Conservation (phyloP, 1,140 invertebrate genomes). For the Gonioctena quinquepunctata region DNA sequence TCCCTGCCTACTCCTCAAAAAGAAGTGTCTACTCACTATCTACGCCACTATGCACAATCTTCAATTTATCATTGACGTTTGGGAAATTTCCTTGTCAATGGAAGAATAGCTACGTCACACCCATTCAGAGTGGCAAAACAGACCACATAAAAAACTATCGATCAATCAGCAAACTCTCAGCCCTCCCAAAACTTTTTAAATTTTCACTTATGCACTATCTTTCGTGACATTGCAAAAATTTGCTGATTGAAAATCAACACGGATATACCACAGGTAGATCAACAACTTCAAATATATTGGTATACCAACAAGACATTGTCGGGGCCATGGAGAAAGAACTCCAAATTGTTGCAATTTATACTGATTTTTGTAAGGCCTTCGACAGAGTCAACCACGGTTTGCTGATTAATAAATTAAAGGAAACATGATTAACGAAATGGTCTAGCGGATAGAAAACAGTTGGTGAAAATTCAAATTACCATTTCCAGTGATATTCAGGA, state of each 20-base stretch:
- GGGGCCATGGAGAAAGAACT: background rate
- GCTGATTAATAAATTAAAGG: too few species aligned
- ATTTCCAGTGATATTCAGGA: background rate
- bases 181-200: background rate
- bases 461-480: background rate
- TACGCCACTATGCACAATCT: background rate
- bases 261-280: background rate
- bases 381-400: background rate
- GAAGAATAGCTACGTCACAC: constrained; percentile 8
- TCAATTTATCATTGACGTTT: background rate
- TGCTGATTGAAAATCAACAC: constrained; percentile 2
- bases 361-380: constrained; percentile 8
- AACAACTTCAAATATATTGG: background rate
- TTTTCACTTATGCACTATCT: background rate
- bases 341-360: constrained; percentile 3
- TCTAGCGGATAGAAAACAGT: background rate
- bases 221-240: background rate
- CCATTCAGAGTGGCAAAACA: background rate
- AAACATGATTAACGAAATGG: too few species aligned
- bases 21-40: background rate
- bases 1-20: background rate
- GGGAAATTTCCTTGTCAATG: background rate
- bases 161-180: background rate
- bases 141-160: constrained; percentile 6
- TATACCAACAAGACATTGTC: background rate